Conservation (phyloP, 2,113 vertebrate species). For the Rhinolophus ferrumequinum region DNA sequence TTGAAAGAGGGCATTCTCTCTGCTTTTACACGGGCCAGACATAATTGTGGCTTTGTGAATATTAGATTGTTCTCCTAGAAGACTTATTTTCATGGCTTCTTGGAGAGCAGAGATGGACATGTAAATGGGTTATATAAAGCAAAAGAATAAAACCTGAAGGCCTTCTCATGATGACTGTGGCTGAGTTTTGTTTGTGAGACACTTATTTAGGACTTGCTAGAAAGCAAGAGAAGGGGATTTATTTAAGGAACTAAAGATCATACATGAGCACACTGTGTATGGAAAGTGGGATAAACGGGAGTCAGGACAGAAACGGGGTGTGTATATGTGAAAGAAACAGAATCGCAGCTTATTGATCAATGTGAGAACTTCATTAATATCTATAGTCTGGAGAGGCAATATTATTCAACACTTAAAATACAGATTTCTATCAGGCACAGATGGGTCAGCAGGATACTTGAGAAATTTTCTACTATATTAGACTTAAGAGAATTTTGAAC, state of each 20-base stretch:
- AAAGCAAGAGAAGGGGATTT: neutral
- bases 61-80: neutral
- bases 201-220: neutral
- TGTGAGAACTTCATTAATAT: neutral
- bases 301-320: neutral
- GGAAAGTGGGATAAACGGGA: neutral
- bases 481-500: neutral
- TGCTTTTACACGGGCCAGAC: neutral
- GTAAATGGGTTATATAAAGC: neutral
- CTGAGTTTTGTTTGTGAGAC: neutral
- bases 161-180: neutral
- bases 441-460: neutral
- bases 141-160: neutral
- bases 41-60: neutral
- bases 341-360: neutral
- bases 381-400: rapidly evolving
- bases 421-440: neutral
- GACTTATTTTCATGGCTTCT: neutral
- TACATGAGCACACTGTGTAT: neutral
- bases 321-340: neutral
- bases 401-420: neutral
- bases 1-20: neutral
- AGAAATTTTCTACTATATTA: neutral
- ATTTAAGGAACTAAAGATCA: neutral
- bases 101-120: neutral